Evolutionary conservation across 2,113 vertebrate species (phyloP).

Genomic region (Chloroceryle aenea): DNA sequence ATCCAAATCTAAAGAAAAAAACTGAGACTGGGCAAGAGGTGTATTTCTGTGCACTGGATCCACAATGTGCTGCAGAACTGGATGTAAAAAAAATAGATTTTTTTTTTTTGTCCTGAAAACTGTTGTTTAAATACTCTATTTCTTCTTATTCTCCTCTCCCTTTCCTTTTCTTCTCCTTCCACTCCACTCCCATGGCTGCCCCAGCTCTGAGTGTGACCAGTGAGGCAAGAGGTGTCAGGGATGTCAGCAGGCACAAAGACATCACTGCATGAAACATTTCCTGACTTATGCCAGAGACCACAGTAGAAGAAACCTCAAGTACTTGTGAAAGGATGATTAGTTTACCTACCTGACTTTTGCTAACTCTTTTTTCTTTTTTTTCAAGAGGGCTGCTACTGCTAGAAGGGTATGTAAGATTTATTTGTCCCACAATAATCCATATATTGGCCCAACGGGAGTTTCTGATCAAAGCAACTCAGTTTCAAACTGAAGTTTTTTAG

Average conservation of each 20-base stretch:
- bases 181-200: background rate
- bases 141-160: background rate
- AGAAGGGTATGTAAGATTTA: background rate
- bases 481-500: background rate
- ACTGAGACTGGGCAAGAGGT: background rate
- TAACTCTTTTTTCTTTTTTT: background rate
- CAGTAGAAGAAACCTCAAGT: background rate
- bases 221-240: background rate
- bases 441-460: background rate
- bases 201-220: background rate
- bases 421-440: background rate
- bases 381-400: background rate
- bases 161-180: background rate
- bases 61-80: background rate
- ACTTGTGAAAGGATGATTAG: fast-evolving
- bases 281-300: background rate
- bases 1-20: background rate
- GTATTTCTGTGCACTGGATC: background rate
- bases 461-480: background rate
- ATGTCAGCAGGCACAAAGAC: background rate
- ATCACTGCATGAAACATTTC: background rate
- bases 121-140: background rate
- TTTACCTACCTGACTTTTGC: background rate
- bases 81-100: background rate
- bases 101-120: background rate